These are phyloP conservation scores for Heliocidaris erythrogramma DNA, from an alignment of 35 echinoderm and acorn worm species.

Conservation along the genomic window DNA sequence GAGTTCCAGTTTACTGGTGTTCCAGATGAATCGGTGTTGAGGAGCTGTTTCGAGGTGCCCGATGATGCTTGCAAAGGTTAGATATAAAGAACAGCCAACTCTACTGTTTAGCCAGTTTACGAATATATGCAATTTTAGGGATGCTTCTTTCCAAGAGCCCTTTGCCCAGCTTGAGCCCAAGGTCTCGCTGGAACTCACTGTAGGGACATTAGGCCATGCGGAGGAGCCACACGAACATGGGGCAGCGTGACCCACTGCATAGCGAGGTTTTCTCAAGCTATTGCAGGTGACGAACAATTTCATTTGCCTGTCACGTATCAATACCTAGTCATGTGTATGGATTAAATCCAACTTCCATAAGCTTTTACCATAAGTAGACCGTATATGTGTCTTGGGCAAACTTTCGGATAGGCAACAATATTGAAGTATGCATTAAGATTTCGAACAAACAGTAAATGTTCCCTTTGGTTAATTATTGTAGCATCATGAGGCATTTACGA, in stretches of 20 bases:
- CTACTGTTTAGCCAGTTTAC: background rate
- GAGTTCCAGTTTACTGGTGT: constrained; percentile 69
- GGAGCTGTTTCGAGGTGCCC: constrained; percentile 74
- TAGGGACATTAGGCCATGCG: background rate
- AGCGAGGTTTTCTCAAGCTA: no score
- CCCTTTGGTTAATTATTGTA: no score
- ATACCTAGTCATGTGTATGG: background rate
- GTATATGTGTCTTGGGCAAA: no score
- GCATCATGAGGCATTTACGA: no score
- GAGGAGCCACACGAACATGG: no score
- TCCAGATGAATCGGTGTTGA: constrained; percentile 75
- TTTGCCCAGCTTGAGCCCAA: background rate
- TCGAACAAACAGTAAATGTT: no score
- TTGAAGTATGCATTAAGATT: no score
- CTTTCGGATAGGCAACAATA: no score
- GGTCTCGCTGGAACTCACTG: background rate
- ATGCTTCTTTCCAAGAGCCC: background rate
- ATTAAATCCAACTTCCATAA: background rate
- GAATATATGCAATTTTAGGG: no score
- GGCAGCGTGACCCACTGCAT: no score
- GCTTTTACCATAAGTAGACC: no score
- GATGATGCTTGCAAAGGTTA: constrained; percentile 71
- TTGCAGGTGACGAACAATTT: background rate
- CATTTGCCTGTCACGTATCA: background rate
- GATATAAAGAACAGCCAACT: background rate